Conservation (phyloP, 2,797 vertebrate species). For the Scolopax rusticola region DNA sequence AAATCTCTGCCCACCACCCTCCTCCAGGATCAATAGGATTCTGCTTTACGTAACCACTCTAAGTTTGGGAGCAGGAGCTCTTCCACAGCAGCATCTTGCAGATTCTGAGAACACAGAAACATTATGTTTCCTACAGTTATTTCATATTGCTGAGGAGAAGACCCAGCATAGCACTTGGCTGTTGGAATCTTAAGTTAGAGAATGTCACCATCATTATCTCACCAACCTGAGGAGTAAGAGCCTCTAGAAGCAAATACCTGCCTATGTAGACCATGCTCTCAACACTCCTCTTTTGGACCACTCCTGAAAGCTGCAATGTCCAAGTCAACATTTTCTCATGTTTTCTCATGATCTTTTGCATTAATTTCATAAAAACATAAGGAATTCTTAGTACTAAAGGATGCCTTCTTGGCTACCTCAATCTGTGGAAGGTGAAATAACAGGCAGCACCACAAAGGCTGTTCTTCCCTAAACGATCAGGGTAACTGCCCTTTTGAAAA, state of each 20-base stretch:
- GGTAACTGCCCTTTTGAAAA: background rate
- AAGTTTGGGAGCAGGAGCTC: background rate
- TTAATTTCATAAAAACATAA: background rate
- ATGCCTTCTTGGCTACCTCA: background rate
- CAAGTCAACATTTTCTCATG: background rate
- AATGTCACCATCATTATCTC: background rate
- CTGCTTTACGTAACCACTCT: background rate
- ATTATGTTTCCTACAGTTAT: background rate
- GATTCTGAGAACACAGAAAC: background rate
- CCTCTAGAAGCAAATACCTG: background rate
- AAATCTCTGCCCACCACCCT: conserved; percentile 10
- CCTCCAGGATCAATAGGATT: conserved; percentile 9
- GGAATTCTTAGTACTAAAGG: background rate
- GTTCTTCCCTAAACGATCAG: background rate
- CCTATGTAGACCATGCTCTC: fast-evolving
- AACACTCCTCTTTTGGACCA: background rate
- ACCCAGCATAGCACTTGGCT: background rate
- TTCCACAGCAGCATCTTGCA: background rate
- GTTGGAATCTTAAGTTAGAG: background rate
- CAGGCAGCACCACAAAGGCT: background rate
- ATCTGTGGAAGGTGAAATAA: background rate
- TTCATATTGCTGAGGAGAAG: background rate
- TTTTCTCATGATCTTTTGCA: background rate
- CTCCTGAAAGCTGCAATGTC: background rate
- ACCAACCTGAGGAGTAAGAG: background rate